Base-by-base conservation (phyloP, 2,113 vertebrate species). In the Myotis lucifugus region DNA sequence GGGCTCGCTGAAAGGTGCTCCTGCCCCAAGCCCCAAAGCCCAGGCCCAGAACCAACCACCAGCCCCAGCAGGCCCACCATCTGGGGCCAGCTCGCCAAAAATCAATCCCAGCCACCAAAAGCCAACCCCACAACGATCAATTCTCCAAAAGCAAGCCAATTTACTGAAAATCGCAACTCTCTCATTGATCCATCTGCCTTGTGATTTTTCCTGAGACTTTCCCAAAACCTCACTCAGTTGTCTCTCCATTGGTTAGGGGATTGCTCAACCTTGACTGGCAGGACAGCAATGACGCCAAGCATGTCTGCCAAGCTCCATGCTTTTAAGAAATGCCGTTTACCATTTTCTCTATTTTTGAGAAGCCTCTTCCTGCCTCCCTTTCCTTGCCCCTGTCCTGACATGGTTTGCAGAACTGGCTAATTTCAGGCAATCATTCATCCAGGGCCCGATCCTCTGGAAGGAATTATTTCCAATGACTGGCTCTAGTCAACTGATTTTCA, bases 1-100 rank as follows among this genome's bases (percentile, higher is more conserved):
- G 12, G 25, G 29, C n/a, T 69, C 0, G 0, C 37, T 27, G 88
- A 61, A 82, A 0, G 37, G 23, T 0, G 13, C 34, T 67, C 42
- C 19, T 3, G 0, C 0, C 10, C 42, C 67, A 3, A 0, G 50
- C 86, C 56, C 61, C 23, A 0, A 2, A 0, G 48, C 74, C 85
- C 64, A 6, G 3, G n/a, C 61, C 52, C 61, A 3, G 11, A 48
- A 13, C 37, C 18, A 12, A 11, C 52, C 27, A 29, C 64, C 23
- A 5, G 32, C 50, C 74, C 77, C 25, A 7, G 7, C 3, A 2
- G 10, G 17, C 61, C 59, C 40, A 25, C 77, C 27, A 14, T 3
- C 79, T 0, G 64, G 10, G 79, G 23, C n/a, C 12, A 14, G 14
- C 18, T 4, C 32, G 82, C 70, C 86, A 11, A 5, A 61, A 23